Conservation (phyloP, 2,888 invertebrate genomes). For the Diplolepis rosae region DNA sequence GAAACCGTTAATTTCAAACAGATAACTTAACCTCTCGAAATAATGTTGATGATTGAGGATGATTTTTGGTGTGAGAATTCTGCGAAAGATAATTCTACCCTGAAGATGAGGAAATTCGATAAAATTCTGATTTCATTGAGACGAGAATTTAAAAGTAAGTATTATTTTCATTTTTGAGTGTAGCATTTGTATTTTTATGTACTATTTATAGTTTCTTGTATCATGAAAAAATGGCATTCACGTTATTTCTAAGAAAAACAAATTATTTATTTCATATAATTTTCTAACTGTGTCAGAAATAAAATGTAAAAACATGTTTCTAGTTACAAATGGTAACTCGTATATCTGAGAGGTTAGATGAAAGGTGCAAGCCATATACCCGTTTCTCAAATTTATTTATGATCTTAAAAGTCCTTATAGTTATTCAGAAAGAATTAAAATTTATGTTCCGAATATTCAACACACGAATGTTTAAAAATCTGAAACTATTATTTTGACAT, state of each 20-base stretch:
- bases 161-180: neutral
- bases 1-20: neutral
- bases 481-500: too few relatives aligned
- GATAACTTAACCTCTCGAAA: neutral
- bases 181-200: neutral
- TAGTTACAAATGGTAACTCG: neutral
- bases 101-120: neutral
- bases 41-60: neutral
- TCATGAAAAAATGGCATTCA: neutral
- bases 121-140: neutral
- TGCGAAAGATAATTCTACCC: neutral
- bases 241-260: neutral
- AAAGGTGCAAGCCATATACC: neutral
- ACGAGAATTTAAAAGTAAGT: constrained; percentile 15
- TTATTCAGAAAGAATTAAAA: too few relatives aligned
- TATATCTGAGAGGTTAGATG: neutral
- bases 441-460: too few relatives aligned
- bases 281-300: neutral
- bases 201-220: neutral
- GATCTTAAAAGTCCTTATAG: too few relatives aligned
- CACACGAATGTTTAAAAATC: too few relatives aligned
- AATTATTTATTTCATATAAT: neutral
- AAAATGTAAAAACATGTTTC: neutral
- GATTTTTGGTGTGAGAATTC: constrained; percentile 15
- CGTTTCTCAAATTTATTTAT: too few relatives aligned